Base-by-base conservation (phyloP, 1,140 invertebrate genomes). In the Plectrocnemia conspersa region DNA sequence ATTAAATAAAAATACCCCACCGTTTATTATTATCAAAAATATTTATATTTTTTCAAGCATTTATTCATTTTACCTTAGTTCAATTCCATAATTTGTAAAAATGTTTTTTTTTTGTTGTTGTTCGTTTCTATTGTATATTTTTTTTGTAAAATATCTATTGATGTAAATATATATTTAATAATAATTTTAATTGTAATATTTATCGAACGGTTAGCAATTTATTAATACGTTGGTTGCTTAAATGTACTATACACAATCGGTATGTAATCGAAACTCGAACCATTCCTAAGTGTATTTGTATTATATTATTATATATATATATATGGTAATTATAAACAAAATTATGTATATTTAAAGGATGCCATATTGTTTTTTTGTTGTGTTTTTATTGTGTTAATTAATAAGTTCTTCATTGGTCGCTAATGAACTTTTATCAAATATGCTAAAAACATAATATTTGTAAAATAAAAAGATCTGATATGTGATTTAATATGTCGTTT, bases 301-400 rank as follows among this genome's bases (percentile, higher is more conserved):
- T 38, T 38, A 15, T 38, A 9, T 38, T 7, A 38, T 5, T 38
- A 38, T 38, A 6, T 7, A 7, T 38, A 5, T 9, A 9, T 38
- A 38, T 38, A 13, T 38, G 7, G 18, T 38, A 15, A n/a, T 29
- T 7, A 29, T 29, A 29, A 7, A 7, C n/a, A n/a, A 7, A 29
- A 29, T 29, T 29, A 29, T 29, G n/a, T 7, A 29, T 29, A 29
- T 7, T 29, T 29, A 29, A 29, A 29, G 7, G 35, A 38, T 38
- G 35, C 35, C 35, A 38, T 38, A 38, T 38, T 38, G 35, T 38
- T 38, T 38, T n/a, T 29, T 38, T 38, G 35, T 38, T 38, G 35
- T 38, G 18, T 7, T 38, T 38, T n/a, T 38, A 38, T 13, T 9
- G 35, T 38, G 35, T 38, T 38, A 38, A 38, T 7, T 7, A 38